phyloP scores from a whole-genome alignment of 2,888 invertebrate genomes.

The Stenichneumon culpator region DNA sequence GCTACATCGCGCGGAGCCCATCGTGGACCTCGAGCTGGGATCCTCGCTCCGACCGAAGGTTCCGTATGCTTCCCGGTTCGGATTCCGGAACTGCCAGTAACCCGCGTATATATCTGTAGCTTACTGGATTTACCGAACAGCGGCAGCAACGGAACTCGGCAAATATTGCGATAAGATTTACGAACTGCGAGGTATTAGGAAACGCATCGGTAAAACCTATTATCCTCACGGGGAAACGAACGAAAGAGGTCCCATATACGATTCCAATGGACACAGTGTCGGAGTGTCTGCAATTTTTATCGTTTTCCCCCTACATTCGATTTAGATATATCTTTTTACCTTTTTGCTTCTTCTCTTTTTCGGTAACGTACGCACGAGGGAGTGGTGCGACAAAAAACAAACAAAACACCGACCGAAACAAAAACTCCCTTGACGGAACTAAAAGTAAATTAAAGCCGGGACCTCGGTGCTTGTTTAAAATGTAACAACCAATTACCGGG shows the following conservation, averaged over 20 bases:
- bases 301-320: background rate
- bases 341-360: slow-evolving; percentile 10
- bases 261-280: background rate
- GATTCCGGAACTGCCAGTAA: background rate
- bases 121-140: background rate
- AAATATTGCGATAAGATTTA: background rate
- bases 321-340: background rate
- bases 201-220: background rate
- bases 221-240: background rate
- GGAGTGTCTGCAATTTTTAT: background rate
- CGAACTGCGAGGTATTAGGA: background rate
- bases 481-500: slow-evolving; percentile 80
- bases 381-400: background rate
- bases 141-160: background rate
- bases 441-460: slow-evolving; percentile 81
- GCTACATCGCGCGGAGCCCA: background rate
- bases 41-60: background rate
- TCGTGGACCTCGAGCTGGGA: background rate
- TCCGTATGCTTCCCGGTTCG: background rate
- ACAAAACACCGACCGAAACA: slow-evolving; percentile 41
- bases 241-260: background rate
- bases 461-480: slow-evolving; percentile 76
- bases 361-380: slow-evolving; percentile 29
- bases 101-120: background rate
- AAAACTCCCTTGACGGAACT: slow-evolving; percentile 79